phyloP scores from a whole-genome alignment of 1,140 invertebrate genomes.

The Micrasema longulum region DNA sequence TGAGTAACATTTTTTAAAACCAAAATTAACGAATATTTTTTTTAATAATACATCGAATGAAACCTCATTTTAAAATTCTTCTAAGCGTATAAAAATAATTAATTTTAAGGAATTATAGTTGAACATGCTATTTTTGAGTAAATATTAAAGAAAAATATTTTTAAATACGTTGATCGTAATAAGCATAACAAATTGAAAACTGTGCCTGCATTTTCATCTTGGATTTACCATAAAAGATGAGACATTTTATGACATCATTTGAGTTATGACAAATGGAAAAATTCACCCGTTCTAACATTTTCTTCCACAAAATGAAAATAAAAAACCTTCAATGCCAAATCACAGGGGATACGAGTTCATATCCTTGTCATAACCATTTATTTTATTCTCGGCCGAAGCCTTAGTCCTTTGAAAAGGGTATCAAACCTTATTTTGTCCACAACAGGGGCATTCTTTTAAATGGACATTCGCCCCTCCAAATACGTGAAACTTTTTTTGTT shows the following conservation, averaged over 20 bases:
- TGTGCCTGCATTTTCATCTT: no score
- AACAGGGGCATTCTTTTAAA: conserved; percentile 30
- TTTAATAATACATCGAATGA: no score
- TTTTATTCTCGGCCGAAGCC: conserved; percentile 44
- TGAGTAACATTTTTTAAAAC: no score
- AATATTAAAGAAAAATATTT: no score
- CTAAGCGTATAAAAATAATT: no score
- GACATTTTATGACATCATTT: conserved; percentile 23
- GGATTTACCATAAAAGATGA: no score
- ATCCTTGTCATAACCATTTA: conserved; percentile 46
- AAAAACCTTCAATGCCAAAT: conserved; percentile 44
- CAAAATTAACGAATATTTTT: no score
- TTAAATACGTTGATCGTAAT: no score
- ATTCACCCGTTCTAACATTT: conserved; percentile 20
- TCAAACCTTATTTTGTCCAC: conserved; percentile 22
- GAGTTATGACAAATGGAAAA: conserved; percentile 49
- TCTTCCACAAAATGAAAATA: conserved; percentile 28
- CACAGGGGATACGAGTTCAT: conserved; percentile 41
- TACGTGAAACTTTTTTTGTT: conserved; percentile 26
- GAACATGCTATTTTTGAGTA: no score
- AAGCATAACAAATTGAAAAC: no score
- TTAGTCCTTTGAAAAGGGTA: background rate
- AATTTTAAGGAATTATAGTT: no score
- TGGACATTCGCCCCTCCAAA: conserved; percentile 32
- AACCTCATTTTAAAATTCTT: no score